A percentile compares a stretch with the other conserved stretches of the same genome.
phyloP scores from a whole-genome alignment of 2,888 invertebrate genomes.

The Mechanitis mazaeus region DNA sequence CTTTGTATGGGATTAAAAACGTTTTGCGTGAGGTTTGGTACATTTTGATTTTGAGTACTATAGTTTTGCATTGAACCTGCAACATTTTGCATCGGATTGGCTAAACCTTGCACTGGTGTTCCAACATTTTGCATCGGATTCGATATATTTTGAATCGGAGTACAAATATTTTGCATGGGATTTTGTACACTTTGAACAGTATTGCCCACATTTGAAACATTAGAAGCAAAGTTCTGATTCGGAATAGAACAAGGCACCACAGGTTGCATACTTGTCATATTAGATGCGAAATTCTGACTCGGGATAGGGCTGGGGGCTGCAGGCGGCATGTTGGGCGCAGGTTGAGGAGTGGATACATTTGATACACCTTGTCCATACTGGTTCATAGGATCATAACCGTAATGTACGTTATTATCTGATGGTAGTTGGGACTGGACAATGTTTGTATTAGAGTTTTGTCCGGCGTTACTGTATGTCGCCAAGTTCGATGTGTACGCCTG shows the following conservation, averaged over 20 bases:
- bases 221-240: slow-evolving; percentile 11
- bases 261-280: slow-evolving; percentile 14
- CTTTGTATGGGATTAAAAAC: slow-evolving; percentile 9
- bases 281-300: slow-evolving; percentile 11
- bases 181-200: slow-evolving; percentile 10
- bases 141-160: slow-evolving; percentile 3
- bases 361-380: slow-evolving; percentile 32
- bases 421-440: slow-evolving; percentile 48
- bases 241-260: slow-evolving; percentile 24
- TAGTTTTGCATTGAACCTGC: slow-evolving; percentile 16
- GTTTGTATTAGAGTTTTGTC: slow-evolving; percentile 46
- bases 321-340: slow-evolving; percentile 16
- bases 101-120: slow-evolving; percentile 2
- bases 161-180: slow-evolving; percentile 12
- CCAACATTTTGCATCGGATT: slow-evolving; percentile 13
- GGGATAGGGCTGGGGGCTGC: slow-evolving; percentile 24
- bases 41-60: neutral
- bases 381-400: slow-evolving; percentile 37
- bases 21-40: slow-evolving; percentile 8
- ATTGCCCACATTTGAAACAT: slow-evolving; percentile 18
- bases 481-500: slow-evolving; percentile 41
- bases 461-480: slow-evolving; percentile 54
- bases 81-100: slow-evolving; percentile 18
- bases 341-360: slow-evolving; percentile 14
- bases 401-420: slow-evolving; percentile 49